Conservation (phyloP, 2,888 invertebrate genomes). For the Phortica okadai region DNA sequence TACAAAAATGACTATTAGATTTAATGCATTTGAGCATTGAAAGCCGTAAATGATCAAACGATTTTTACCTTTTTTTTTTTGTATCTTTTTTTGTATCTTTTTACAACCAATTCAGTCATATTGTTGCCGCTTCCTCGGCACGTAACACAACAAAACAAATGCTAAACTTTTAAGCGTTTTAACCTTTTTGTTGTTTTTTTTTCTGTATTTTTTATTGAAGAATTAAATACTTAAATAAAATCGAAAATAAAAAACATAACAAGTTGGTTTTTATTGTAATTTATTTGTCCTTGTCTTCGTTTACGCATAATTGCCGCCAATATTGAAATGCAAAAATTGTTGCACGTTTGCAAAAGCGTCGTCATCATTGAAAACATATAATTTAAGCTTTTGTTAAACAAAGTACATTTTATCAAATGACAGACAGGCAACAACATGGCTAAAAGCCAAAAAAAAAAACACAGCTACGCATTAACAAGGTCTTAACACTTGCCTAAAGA, state of each 20-base stretch:
- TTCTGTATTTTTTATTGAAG: background rate
- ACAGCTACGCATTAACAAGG: no score
- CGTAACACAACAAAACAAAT: no score
- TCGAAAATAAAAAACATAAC: background rate
- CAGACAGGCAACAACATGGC: background rate
- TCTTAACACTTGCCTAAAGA: background rate
- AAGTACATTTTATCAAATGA: background rate
- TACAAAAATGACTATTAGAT: no score
- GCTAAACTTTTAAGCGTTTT: no score
- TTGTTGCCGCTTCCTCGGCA: no score
- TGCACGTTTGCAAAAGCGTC: background rate
- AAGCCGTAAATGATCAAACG: no score
- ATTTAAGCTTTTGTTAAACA: background rate
- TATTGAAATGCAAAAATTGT: conserved; percentile 7
- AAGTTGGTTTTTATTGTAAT: conserved; percentile 8
- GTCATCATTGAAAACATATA: background rate
- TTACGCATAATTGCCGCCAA: background rate
- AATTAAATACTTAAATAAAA: background rate
- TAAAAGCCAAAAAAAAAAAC: background rate
- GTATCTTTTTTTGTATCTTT: no score
- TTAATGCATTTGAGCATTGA: no score
- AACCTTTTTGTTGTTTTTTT: no score
- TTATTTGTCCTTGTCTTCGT: conserved; percentile 5
- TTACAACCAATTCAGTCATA: no score
- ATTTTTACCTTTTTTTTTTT: no score